phyloP scores from a whole-genome alignment of 2,797 vertebrate genomes.

The Meriones psammophilus region DNA sequence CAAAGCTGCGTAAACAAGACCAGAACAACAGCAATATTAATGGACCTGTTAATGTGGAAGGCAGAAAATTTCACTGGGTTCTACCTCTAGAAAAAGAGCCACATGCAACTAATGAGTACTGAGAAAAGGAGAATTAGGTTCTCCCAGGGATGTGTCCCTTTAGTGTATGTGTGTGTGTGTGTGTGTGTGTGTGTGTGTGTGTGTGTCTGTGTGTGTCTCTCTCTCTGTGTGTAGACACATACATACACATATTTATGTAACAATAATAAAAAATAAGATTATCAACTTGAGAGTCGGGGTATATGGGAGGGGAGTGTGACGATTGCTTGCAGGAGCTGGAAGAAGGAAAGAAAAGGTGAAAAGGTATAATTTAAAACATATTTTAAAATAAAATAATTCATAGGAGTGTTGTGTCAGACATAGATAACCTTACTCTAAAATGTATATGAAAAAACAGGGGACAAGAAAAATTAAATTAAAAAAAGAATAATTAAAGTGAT shows the following conservation, averaged over 20 bases:
- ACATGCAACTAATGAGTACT: background rate
- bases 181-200: too few relatives aligned
- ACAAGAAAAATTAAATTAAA: background rate
- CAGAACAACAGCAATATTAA: background rate
- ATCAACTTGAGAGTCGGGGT: background rate
- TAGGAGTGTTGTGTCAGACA: conserved; percentile 6
- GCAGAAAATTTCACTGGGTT: too few relatives aligned
- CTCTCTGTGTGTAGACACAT: too few relatives aligned
- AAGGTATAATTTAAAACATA: background rate
- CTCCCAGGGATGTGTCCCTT: background rate
- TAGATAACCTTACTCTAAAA: conserved; percentile 18
- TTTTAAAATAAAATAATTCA: background rate
- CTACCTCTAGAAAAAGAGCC: background rate
- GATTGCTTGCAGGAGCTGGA: background rate
- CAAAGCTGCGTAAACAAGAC: background rate
- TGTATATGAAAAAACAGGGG: background rate
- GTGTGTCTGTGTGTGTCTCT: too few relatives aligned
- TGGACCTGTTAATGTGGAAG: background rate
- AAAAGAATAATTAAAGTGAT: background rate
- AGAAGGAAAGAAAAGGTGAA: background rate
- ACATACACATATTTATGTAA: background rate
- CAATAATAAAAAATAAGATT: background rate
- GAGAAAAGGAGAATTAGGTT: background rate
- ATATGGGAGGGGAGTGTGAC: background rate
- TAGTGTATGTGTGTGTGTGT: too few relatives aligned